Evolutionary conservation across 2,113 vertebrate species (phyloP), one percentile per base, ranked within the genome.

Genomic region (Phylloscopus trochilus): DNA sequence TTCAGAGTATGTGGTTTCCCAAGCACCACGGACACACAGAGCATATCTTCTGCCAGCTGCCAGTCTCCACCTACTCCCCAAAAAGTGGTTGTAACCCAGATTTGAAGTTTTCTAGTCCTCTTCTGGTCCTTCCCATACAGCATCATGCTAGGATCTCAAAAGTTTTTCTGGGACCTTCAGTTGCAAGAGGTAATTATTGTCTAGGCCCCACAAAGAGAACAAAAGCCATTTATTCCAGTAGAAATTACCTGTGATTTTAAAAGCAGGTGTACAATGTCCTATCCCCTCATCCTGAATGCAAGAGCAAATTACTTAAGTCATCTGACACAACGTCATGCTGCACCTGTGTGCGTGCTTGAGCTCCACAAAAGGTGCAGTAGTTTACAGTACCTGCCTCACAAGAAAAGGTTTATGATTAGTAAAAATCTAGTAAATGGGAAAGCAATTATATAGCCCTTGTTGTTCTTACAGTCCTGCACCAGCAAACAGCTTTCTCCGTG

Each of bases 21-120:
- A 89, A 77, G 60, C 53, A 77, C 16, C 58, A 35, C 1, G 3
- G 26, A 66, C 33, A 19, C 16, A 21, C 0, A 8, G 0, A 41
- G 20, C 1, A 0, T 7, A 66, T 56, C 35, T 89, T 66, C 30
- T 9, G 52, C 14, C 53, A 91, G 53, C 53, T 72, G 37, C n/a
- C 63, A 62, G 70, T 7, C 37, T 60, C 33, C 46, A 84, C 74
- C 66, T 92, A 82, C 70, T 49, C 64, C 53, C 51, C 39, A 52
- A 91, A 21, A 79, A 41, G 21, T 19, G 6, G 30, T 7, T 37
- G 53, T 24, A 60, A 85, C 59, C 37, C 31, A 66, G 49, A 86
- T 77, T n/a, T 62, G 26, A 80, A 77, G 55, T 58, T 83, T 53
- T 22, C 46, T 55, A 37, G 49, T 86, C 51, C 18, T 91, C 47